Conservation (phyloP, 2,888 invertebrate species). For the Harmothoe impar region DNA sequence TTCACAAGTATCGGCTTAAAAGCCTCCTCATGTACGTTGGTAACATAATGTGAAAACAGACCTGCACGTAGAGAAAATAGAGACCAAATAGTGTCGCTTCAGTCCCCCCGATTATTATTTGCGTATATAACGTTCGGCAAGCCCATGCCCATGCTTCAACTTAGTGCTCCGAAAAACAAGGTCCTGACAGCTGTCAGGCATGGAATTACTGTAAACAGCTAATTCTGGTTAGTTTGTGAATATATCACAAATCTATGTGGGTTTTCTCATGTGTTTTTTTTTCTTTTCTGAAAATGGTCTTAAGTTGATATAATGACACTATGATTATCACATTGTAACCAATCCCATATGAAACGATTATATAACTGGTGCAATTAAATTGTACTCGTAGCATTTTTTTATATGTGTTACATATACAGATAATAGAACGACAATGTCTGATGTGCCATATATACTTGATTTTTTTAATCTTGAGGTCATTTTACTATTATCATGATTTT, state of each 20-base stretch:
- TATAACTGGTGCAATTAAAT: conserved; percentile 60
- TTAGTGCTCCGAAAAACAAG: conserved; percentile 57
- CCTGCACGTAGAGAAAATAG: conserved; percentile 39
- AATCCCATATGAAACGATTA: conserved; percentile 59
- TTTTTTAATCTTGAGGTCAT: conserved; percentile 61
- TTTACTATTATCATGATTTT: conserved; percentile 60
- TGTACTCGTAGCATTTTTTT: conserved; percentile 60
- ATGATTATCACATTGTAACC: conserved; percentile 46
- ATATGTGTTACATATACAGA: conserved; percentile 54
- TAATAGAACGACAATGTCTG: conserved; percentile 48
- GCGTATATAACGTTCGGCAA: conserved; percentile 24
- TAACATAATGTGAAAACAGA: conserved; percentile 63
- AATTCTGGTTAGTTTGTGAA: conserved; percentile 23
- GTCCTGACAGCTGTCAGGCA: neutral
- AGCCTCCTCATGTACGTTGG: conserved; percentile 41
- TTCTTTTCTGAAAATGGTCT: conserved; percentile 17
- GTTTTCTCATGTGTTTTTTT: neutral
- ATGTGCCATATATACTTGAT: conserved; percentile 63
- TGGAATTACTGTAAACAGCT: neutral
- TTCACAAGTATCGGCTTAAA: conserved; percentile 38
- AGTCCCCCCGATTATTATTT: conserved; percentile 33
- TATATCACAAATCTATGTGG: neutral
- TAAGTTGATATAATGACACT: conserved; percentile 50
- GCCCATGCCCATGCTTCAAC: conserved; percentile 59
- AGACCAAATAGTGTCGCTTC: conserved; percentile 30